Base-by-base conservation (phyloP, 2,888 invertebrate genomes). In the Callyntrura guangdongensis region DNA sequence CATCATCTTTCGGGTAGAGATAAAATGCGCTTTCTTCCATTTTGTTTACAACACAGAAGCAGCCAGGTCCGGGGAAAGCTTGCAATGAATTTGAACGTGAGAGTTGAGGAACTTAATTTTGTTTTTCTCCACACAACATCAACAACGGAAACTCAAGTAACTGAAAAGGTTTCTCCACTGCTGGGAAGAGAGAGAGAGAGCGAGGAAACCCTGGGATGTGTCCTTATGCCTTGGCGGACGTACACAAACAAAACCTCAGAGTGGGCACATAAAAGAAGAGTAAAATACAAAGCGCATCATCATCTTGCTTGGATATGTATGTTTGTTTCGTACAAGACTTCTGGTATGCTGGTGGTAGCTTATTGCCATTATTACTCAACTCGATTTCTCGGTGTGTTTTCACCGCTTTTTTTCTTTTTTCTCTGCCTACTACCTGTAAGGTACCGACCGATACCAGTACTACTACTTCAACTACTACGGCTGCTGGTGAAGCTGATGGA, bases 101-200 rank as follows among this genome's bases (percentile, higher is more conserved):
- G 56, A 56, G 56, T 56, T 56, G 56, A 56, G 56, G n/a, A 56
- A 56, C 56, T 56, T 56, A 56, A 56, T 56, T 56, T 56, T 56
- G 56, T n/a, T n/a, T 14, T 56, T 56, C 56, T n/a, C 56, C 5
- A n/a, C 56, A n/a, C n/a, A 56, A 56, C 56, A n/a, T 14, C 36
- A 36, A 4, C 36, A 56, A 56, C 56, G 14, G 56, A 36, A 36
- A 36, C 36, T 36, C 36, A 56, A 56, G 36, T 36, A 56, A 14
- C 56, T 56, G 53, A 53, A 53, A 53, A 36, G 36, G 53, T 56
- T 17, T 56, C n/a, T n/a, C 17, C 56, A n/a, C 14, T n/a, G n/a
- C 1, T n/a, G 36, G 36, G 36, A 36, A 36, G 36, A 6, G 36
- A 36, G 36, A 36, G 36, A 36, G 36, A 36, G 36, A 53, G 14